Percentiles rank a stretch among this genome's conserved stretches.
Conservation (phyloP, 1,140 invertebrate genomes). For the Drusus annulatus region DNA sequence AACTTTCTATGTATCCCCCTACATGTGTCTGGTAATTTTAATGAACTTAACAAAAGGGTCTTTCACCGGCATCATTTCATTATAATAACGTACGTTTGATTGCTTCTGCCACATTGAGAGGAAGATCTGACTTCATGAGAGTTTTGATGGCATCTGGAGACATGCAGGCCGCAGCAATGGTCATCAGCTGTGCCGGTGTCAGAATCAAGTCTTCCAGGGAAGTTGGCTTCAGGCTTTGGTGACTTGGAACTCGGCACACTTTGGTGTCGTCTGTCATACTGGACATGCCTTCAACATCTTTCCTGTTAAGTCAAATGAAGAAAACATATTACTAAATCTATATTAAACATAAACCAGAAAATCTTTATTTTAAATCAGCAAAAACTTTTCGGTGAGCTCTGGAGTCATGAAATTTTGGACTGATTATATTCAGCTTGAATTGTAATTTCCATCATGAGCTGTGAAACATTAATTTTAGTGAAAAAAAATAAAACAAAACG, state of each 20-base stretch:
- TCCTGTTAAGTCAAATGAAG: slow-evolving; percentile 60
- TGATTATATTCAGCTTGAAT: no score
- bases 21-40: no score
- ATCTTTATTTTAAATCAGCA: no score
- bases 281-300: slow-evolving; percentile 71
- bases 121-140: slow-evolving; percentile 84
- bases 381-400: no score
- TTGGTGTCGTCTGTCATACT: slow-evolving; percentile 81
- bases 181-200: slow-evolving; percentile 78
- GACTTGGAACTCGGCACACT: slow-evolving; percentile 71
- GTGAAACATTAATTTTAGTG: no score
- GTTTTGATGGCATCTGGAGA: slow-evolving; percentile 82
- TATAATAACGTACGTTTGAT: slow-evolving; percentile 60
- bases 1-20: no score
- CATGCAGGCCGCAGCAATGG: slow-evolving; percentile 82
- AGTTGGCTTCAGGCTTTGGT: slow-evolving; percentile 63
- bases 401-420: no score
- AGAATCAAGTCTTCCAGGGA: slow-evolving; percentile 66
- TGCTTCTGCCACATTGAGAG: slow-evolving; percentile 65
- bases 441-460: no score
- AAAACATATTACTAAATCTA: background rate
- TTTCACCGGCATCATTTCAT: no score
- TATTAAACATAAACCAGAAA: no score
- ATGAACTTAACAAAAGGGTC: no score
- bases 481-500: no score